Conservation (phyloP, 2,797 vertebrate genomes). For the Gymnoscopelus braueri region DNA sequence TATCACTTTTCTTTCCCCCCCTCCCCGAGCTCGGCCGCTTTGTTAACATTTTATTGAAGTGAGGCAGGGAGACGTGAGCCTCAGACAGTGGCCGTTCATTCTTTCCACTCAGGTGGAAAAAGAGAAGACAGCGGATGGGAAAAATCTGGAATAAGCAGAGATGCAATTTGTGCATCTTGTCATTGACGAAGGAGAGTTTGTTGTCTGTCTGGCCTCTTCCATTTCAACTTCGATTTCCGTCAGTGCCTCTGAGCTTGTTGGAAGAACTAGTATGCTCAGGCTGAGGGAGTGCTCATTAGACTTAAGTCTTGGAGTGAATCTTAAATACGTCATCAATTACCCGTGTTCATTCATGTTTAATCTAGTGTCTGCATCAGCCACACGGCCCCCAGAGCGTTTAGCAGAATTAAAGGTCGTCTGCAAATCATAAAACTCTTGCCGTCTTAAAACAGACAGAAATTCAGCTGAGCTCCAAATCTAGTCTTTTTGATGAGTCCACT, state of each 20-base stretch:
- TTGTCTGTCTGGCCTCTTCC: slow-evolving; percentile 38
- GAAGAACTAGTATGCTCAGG: slow-evolving; percentile 31
- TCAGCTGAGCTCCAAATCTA: slow-evolving; percentile 28
- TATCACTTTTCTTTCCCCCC: slow-evolving; percentile 24
- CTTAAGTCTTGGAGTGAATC: slow-evolving; percentile 27
- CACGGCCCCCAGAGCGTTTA: slow-evolving; percentile 14
- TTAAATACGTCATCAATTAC: slow-evolving; percentile 43
- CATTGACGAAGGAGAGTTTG: slow-evolving; percentile 52
- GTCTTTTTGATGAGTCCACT: slow-evolving; percentile 24
- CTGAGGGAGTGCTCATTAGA: slow-evolving; percentile 17
- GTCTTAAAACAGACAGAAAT: slow-evolving; percentile 33
- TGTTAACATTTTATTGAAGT: slow-evolving; percentile 52
- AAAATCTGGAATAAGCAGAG: slow-evolving; percentile 36
- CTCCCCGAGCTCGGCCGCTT: slow-evolving; percentile 43
- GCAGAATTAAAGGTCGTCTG: slow-evolving; percentile 34
- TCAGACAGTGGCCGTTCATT: slow-evolving; percentile 50
- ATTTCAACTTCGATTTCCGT: slow-evolving; percentile 43
- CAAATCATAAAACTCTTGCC: slow-evolving; percentile 30
- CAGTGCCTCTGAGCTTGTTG: slow-evolving; percentile 29
- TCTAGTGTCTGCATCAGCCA: slow-evolving; percentile 32
- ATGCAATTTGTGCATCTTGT: slow-evolving; percentile 51
- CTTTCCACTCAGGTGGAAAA: slow-evolving; percentile 67
- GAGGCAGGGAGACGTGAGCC: slow-evolving; percentile 36
- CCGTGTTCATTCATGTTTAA: slow-evolving; percentile 42
- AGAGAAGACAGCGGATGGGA: slow-evolving; percentile 57